Conservation (phyloP, 2,797 vertebrate genomes). For the Chanos chanos region DNA sequence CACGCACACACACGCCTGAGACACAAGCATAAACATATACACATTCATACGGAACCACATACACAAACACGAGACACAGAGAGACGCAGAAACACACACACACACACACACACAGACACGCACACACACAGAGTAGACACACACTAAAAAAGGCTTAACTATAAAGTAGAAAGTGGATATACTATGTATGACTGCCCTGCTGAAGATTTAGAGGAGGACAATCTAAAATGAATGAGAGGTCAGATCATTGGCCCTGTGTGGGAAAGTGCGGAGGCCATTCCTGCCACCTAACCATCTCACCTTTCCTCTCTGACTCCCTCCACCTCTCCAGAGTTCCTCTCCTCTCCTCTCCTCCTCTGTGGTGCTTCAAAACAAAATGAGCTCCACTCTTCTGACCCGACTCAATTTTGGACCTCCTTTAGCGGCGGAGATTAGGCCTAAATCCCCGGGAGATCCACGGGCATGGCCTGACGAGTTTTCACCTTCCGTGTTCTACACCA, state of each 20-base stretch:
- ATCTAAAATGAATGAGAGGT: too few species aligned
- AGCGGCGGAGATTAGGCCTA: constrained; percentile 28
- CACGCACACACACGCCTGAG: too few species aligned
- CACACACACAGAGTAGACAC: constrained; percentile 14
- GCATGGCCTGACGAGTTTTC: constrained; percentile 10
- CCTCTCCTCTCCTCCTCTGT: not conserved
- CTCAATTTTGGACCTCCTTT: constrained; percentile 35
- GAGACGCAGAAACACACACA: constrained; percentile 22
- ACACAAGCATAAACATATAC: too few species aligned
- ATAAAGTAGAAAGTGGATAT: too few species aligned
- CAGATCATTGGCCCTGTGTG: too few species aligned
- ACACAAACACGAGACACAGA: too few species aligned
- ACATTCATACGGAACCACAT: too few species aligned
- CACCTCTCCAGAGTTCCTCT: not conserved
- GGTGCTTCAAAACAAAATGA: constrained; percentile 35
- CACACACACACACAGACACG: not conserved
- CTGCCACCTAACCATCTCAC: not conserved
- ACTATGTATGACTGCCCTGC: too few species aligned
- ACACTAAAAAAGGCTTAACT: constrained; percentile 10
- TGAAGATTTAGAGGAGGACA: too few species aligned
- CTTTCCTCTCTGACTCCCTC: not conserved
- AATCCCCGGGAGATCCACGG: constrained; percentile 33
- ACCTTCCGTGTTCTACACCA: constrained; percentile 29
- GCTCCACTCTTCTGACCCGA: constrained; percentile 32
- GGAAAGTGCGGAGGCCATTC: too few species aligned